Evolutionary conservation across 2,797 vertebrate genomes (phyloP).

Genomic region (Gobionotothen gibberifrons): DNA sequence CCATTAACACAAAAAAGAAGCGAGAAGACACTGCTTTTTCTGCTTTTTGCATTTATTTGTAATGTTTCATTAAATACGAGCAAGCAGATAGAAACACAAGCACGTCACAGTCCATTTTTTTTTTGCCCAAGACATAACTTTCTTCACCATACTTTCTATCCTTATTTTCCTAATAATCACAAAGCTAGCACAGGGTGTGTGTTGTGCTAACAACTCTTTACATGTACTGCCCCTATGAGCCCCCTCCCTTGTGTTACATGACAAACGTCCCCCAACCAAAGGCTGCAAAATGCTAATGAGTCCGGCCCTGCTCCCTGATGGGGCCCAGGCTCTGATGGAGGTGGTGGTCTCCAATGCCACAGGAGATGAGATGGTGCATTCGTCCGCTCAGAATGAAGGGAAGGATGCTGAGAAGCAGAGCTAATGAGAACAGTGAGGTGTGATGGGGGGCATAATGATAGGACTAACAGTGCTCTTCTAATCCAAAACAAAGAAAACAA

Average conservation of each 20-base stretch:
- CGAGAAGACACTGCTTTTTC: conserved; percentile 84
- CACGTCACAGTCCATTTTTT: conserved; percentile 91
- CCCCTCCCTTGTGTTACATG: conserved; percentile 73
- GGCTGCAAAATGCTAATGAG: conserved; percentile 92
- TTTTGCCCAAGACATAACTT: conserved; percentile 86
- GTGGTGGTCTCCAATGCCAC: conserved; percentile 42
- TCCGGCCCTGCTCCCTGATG: conserved; percentile 74
- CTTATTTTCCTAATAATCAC: conserved; percentile 77
- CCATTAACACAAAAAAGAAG: conserved; percentile 78
- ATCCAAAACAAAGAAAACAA: conserved; percentile 33
- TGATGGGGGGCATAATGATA: conserved; percentile 36
- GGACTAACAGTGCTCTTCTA: conserved; percentile 57
- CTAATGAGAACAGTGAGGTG: conserved; percentile 60
- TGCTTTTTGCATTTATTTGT: conserved; percentile 93
- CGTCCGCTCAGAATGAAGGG: conserved; percentile 53
- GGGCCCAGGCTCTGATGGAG: conserved; percentile 41
- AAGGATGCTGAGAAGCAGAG: conserved; percentile 48
- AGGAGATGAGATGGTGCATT: conserved; percentile 51
- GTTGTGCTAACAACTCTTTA: conserved; percentile 79
- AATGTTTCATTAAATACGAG: conserved; percentile 90
- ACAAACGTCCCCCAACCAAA: conserved; percentile 82
- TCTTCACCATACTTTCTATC: conserved; percentile 76
- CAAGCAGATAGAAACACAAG: conserved; percentile 96
- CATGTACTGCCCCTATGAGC: conserved; percentile 75
- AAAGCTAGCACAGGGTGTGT: conserved; percentile 86